phyloP scores from a whole-genome alignment of 2,888 invertebrate species.

The Digitonthophagus gazella region DNA sequence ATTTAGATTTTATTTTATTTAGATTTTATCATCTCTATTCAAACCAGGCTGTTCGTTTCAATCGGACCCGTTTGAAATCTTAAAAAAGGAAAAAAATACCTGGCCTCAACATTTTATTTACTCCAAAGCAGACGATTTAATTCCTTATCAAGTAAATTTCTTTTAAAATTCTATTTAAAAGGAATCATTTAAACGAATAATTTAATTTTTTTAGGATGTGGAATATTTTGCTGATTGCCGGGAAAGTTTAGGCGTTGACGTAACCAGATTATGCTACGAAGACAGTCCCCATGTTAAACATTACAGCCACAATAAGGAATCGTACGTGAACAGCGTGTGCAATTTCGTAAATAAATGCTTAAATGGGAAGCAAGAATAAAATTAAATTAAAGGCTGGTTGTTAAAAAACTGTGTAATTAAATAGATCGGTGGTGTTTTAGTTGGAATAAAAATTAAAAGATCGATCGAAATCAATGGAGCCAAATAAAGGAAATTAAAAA shows the following conservation, averaged over 20 bases:
- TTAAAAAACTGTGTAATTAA: neutral
- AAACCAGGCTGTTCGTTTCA: slow-evolving; percentile 48
- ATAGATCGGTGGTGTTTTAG: neutral
- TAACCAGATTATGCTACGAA: slow-evolving; percentile 63
- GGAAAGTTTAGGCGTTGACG: slow-evolving; percentile 59
- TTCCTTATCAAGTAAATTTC: slow-evolving; percentile 58
- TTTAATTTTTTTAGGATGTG: slow-evolving; percentile 55
- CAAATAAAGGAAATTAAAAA: no score
- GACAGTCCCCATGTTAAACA: slow-evolving; percentile 76
- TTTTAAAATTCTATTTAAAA: neutral
- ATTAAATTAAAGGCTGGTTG: no score
- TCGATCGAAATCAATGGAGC: no score
- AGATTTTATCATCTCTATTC: slow-evolving; percentile 45
- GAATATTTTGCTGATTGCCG: slow-evolving; percentile 64
- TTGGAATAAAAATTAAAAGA: neutral
- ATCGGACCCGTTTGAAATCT: slow-evolving; percentile 59
- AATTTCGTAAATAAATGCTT: slow-evolving; percentile 62
- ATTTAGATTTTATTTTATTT: slow-evolving; percentile 29
- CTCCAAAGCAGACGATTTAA: slow-evolving; percentile 67
- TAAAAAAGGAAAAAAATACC: slow-evolving; percentile 58
- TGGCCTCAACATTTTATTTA: slow-evolving; percentile 74
- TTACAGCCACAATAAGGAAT: slow-evolving; percentile 61
- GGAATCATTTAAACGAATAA: neutral
- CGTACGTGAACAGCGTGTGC: slow-evolving; percentile 60
- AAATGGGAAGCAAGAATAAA: slow-evolving; percentile 34